A percentile compares a stretch with the other conserved stretches of the same genome.
phyloP scores from a whole-genome alignment of 2,113 vertebrate genomes.

The Pelmatolapia mariae region DNA sequence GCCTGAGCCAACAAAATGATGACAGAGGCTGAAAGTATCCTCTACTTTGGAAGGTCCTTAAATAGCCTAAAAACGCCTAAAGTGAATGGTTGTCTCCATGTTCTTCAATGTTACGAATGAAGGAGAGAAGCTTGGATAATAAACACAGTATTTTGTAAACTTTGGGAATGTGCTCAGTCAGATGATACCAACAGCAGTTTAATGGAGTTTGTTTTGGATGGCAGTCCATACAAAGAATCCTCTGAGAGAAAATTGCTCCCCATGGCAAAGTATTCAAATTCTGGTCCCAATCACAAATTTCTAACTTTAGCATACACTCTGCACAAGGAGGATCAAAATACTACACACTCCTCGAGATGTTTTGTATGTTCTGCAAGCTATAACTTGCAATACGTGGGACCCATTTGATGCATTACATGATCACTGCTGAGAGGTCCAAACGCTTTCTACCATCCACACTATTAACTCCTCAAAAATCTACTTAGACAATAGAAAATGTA shows the following conservation, averaged over 20 bases:
- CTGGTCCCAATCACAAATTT: background rate
- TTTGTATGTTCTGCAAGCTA: background rate
- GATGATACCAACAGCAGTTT: background rate
- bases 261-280: background rate
- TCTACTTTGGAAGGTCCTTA: background rate
- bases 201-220: slow-evolving; percentile 4
- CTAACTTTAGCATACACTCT: background rate
- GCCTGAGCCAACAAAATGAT: background rate
- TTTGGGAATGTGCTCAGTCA: background rate
- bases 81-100: background rate
- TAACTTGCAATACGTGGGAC: background rate
- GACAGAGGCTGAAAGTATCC: background rate
- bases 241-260: background rate
- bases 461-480: background rate
- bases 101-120: background rate
- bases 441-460: background rate
- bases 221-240: background rate
- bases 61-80: background rate
- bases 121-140: background rate
- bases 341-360: background rate
- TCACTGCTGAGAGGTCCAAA: background rate
- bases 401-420: background rate
- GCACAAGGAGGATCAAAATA: background rate
- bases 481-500: background rate
- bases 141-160: background rate